These are phyloP conservation scores for Fissipunctia ypsillon DNA, from an alignment of 2,888 invertebrate genomes.

Conservation along the genomic window DNA sequence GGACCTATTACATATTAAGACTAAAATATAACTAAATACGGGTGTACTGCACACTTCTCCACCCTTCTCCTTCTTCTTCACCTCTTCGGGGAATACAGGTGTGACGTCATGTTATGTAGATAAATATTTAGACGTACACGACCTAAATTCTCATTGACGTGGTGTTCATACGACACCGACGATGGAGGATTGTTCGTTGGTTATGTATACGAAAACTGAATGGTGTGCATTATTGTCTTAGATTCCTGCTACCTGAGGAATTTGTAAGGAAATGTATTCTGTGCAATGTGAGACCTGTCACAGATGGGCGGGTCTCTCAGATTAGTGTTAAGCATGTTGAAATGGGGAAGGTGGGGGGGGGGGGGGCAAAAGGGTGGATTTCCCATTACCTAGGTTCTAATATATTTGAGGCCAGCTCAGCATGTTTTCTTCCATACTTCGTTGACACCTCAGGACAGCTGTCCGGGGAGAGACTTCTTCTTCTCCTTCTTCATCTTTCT, in stretches of 20 bases:
- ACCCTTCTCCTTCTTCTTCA: too few relatives aligned
- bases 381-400: neutral
- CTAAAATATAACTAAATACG: neutral
- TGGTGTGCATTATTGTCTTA: conserved; percentile 12
- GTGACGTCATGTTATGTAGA: neutral
- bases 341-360: too few relatives aligned
- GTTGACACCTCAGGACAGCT: too few relatives aligned
- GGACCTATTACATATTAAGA: too few relatives aligned
- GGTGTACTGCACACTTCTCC: neutral
- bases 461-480: too few relatives aligned
- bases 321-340: neutral
- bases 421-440: too few relatives aligned
- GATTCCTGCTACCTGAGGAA: conserved; percentile 13
- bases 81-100: too few relatives aligned
- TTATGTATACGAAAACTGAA: neutral
- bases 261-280: neutral
- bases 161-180: neutral
- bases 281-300: neutral
- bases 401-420: neutral
- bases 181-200: neutral
- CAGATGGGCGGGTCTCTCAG: neutral
- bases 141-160: conserved; percentile 26
- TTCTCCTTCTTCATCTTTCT: too few relatives aligned
- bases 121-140: neutral
- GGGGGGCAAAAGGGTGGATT: neutral